phyloP scores from a whole-genome alignment of 2,797 vertebrate genomes.

The Sebastes diaconus region DNA sequence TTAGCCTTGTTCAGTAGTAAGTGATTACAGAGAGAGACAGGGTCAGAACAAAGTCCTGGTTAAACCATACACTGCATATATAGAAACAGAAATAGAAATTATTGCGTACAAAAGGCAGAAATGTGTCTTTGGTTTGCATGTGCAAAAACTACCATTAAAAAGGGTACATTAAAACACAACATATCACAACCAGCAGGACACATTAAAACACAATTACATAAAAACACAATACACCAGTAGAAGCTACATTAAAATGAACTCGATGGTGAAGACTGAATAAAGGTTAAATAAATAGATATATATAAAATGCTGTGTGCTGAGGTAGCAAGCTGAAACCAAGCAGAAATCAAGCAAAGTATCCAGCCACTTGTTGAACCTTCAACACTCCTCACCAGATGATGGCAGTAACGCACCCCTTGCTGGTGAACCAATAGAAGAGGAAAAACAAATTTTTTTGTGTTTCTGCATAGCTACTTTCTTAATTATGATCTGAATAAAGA shows the following conservation, averaged over 20 bases:
- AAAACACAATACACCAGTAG: no score
- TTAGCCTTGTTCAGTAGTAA: neutral
- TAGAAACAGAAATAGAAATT: no score
- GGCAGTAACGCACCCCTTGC: neutral
- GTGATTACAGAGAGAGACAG: neutral
- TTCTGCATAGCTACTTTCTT: neutral
- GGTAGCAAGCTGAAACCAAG: no score
- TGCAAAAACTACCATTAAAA: no score
- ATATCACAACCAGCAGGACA: no score
- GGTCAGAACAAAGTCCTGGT: neutral
- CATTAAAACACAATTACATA: neutral
- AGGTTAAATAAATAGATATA: no score
- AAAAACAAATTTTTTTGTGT: neutral
- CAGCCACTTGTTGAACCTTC: neutral
- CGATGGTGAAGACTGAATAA: no score
- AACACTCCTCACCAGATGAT: neutral
- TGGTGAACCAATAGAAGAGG: neutral
- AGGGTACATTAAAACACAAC: no score
- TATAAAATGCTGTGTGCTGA: no score
- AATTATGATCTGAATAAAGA: neutral
- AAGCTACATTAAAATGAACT: no score
- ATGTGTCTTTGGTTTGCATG: no score
- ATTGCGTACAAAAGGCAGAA: no score
- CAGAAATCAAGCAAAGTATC: neutral
- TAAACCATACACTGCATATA: neutral